A percentile compares a stretch with the other conserved stretches of the same genome.
Conservation (phyloP, 2,888 invertebrate genomes). For the Caradrina clavipalpis region DNA sequence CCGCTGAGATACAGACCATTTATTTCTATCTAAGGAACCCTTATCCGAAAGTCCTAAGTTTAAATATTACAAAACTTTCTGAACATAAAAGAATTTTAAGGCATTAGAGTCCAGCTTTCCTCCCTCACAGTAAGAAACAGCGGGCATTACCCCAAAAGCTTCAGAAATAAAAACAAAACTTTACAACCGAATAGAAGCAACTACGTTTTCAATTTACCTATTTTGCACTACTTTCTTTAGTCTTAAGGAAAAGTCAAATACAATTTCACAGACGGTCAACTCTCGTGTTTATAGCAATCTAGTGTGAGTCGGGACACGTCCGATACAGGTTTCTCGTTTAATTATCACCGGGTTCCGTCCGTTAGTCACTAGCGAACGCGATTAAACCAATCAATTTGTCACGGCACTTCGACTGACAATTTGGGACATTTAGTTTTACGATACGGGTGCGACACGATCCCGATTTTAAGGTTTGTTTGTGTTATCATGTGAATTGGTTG, state of each 20-base stretch:
- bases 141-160: slow-evolving; percentile 41
- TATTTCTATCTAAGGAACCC: slow-evolving; percentile 56
- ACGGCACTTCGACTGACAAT: slow-evolving; percentile 65
- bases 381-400: slow-evolving; percentile 72
- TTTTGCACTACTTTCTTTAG: slow-evolving; percentile 65
- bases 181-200: slow-evolving; percentile 51
- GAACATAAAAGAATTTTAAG: slow-evolving; percentile 53
- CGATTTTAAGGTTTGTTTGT: slow-evolving; percentile 36
- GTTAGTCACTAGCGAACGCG: slow-evolving; percentile 67
- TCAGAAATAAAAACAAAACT: slow-evolving; percentile 57
- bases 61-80: slow-evolving; percentile 51
- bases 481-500: slow-evolving; percentile 4
- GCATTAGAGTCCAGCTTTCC: slow-evolving; percentile 49
- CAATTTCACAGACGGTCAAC: slow-evolving; percentile 67
- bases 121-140: slow-evolving; percentile 26
- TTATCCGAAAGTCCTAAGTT: slow-evolving; percentile 38
- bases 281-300: slow-evolving; percentile 60
- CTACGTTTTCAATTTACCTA: slow-evolving; percentile 65
- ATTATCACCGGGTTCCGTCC: slow-evolving; percentile 65
- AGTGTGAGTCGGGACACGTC: slow-evolving; percentile 64
- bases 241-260: slow-evolving; percentile 67
- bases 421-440: slow-evolving; percentile 53
- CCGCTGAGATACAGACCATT: slow-evolving; percentile 46
- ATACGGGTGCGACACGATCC: slow-evolving; percentile 37
- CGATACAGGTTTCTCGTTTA: slow-evolving; percentile 67